Percentiles rank a stretch among this genome's conserved stretches.
Evolutionary conservation across 2,888 invertebrate species (phyloP).

Genomic region (Artemia sp.): DNA sequence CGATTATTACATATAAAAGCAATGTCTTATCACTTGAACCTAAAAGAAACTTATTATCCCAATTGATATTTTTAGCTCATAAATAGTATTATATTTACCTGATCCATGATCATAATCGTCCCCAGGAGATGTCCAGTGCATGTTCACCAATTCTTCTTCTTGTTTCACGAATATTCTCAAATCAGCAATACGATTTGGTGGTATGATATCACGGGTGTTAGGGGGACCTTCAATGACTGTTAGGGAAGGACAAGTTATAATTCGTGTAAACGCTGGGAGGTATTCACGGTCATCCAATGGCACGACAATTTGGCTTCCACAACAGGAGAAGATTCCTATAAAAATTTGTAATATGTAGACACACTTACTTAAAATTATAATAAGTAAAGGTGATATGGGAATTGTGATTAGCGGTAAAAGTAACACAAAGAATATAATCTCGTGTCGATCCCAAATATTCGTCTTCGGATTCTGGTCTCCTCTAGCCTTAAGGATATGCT

Average conservation of each 20-base stretch:
- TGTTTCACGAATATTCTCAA: slow-evolving; percentile 36
- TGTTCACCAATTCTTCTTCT: slow-evolving; percentile 36
- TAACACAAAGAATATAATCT: too few species aligned
- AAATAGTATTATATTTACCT: slow-evolving; percentile 16
- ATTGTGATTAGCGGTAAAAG: too few species aligned
- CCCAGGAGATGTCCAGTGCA: slow-evolving; percentile 44
- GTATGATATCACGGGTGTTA: slow-evolving; percentile 27
- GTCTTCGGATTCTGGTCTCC: too few species aligned
- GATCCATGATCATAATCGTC: slow-evolving; percentile 31
- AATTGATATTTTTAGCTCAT: too few species aligned
- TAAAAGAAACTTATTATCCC: too few species aligned
- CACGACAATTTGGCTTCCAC: slow-evolving; percentile 32
- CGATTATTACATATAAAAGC: too few species aligned
- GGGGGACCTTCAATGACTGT: slow-evolving; percentile 29
- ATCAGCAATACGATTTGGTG: slow-evolving; percentile 41
- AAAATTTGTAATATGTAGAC: too few species aligned
- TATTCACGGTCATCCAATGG: slow-evolving; percentile 23
- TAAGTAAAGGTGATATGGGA: too few species aligned
- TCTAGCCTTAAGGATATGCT: too few species aligned
- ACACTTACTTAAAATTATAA: too few species aligned
- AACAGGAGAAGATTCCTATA: slow-evolving; percentile 31
- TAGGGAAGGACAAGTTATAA: slow-evolving; percentile 36
- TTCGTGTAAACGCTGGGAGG: slow-evolving; percentile 38
- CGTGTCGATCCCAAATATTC: too few species aligned
- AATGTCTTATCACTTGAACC: too few species aligned